Evolutionary conservation across 2,888 invertebrate genomes (phyloP).

Genomic region (Rutpela maculata): DNA sequence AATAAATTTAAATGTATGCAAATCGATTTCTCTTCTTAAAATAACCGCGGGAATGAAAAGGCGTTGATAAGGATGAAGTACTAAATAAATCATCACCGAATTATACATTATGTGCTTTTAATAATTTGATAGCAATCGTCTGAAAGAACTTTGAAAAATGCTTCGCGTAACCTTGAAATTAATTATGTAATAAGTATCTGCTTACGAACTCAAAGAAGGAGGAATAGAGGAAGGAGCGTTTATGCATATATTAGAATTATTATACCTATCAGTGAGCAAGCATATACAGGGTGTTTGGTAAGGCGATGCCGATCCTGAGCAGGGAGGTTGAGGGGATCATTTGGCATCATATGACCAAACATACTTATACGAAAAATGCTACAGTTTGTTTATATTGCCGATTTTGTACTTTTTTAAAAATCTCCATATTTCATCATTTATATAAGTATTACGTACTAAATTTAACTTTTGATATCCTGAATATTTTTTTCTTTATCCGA

Average conservation of each 20-base stretch:
- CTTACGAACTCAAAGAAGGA: neutral
- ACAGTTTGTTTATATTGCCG: too few relatives aligned
- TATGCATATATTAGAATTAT: neutral
- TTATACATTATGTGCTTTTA: constrained; percentile 17
- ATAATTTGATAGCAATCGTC: neutral
- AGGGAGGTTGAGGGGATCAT: too few relatives aligned
- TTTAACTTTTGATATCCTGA: too few relatives aligned
- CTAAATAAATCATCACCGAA: constrained; percentile 22
- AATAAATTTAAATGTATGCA: constrained; percentile 13
- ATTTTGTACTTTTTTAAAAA: too few relatives aligned
- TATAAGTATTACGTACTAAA: too few relatives aligned
- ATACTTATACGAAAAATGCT: too few relatives aligned
- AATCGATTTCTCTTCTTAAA: neutral
- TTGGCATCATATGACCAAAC: too few relatives aligned
- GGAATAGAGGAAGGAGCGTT: neutral
- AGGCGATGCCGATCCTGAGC: too few relatives aligned
- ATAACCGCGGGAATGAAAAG: constrained; percentile 1
- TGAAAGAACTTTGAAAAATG: constrained; percentile 15
- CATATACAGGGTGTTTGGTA: too few relatives aligned
- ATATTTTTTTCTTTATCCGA: too few relatives aligned
- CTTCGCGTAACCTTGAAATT: constrained; percentile 20
- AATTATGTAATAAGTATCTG: constrained; percentile 20
- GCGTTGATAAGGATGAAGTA: neutral
- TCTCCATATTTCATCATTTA: too few relatives aligned
- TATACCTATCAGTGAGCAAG: too few relatives aligned